Base-by-base conservation (phyloP, 2,797 vertebrate species). In the Gambusia yucatana region DNA sequence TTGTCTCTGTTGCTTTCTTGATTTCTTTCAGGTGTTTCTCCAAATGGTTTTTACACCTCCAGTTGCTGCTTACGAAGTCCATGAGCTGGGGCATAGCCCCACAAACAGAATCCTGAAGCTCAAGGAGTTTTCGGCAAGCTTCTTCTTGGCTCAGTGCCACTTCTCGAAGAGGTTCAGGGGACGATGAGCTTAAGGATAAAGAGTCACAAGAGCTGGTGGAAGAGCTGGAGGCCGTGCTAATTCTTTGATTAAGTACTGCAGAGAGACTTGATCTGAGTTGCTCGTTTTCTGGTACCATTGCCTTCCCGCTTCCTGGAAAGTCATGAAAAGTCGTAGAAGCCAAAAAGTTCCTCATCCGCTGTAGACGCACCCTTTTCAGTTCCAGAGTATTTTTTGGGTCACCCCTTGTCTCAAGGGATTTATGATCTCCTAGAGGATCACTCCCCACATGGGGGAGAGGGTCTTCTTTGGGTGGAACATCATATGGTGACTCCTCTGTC, bases 1-100 rank as follows among this genome's bases (percentile, higher is more conserved):
- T 92, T n/a, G 81, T 92, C 44, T 97, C 95, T 0, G 96, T 89
- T 0, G 98, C 97, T 57, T 90, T 88, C 69, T 85, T 96, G 80
- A 99, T 97, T 78, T 96, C 94, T 0, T 91, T 76, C 2, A 98
- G 85, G 86, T 96, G 97, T 86, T 96, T 93, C 86, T 96, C 95
- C 77, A 99, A 92, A 73, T 97, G 95, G 71, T 96, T 95, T 77
- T 87, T 94, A 86, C 94, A 86, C 84, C 98, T 95, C 98, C 98
- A 99, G 57, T 91, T 95, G 82, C 97, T 98, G 65, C 97, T 99
- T 16, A 99, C 98, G 1, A 98, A 99, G 25, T 97, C 94, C 97
- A 98, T 97, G 72, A 99, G 95, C 65, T 86, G 89, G 0, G 96
- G 95, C 0, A 97, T 92, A 0, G 97, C 96, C 74, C 86, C 94